Evolutionary conservation across 2,113 vertebrate genomes (phyloP), one percentile per base, ranked within the genome.

Genomic region (Empidonax traillii): DNA sequence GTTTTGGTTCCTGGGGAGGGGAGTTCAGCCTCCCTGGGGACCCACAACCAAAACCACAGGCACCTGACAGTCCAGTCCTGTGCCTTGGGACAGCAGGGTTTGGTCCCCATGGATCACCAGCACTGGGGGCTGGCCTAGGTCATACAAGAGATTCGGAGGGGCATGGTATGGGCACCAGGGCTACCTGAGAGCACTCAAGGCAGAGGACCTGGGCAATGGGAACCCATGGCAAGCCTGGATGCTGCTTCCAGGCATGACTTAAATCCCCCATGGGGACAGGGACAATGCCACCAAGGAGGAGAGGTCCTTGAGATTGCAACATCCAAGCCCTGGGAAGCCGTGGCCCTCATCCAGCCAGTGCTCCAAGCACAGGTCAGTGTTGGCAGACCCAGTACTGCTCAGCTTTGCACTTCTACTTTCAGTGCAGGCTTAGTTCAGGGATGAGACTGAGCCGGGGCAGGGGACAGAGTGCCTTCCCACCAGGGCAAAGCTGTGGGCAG

Each of bases 1-100:
- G 92, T 94, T 97, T 95, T 87, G 87, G 87, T 94, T 86, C 21
- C 79, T 93, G 33, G 16, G 90, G 76, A 53, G 92, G 82, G 90
- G 83, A 52, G 83, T 37, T 75, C 43, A 2, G 80, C 53, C 63
- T 93, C 93, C 63, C 88, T 6, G 2, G 87, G 94, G 96, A 93
- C 66, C 47, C 2, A 4, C 2, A 25, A 24, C 58, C 10, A 1
- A 77, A 92, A 43, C 39, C 12, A 1, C 84, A 41, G 37, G 71
- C 90, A 95, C 72, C 91, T 89, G 93, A 92, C 1, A 2, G 55
- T 65, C 35, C 14, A 5, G 49, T 10, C 4, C 43, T 0, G 0
- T 37, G 58, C n/a, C 61, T 28, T 46, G 44, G 31, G 41, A 90
- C 27, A 59, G 20, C 31, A 12, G 30, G 25, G 15, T 43, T 66